phyloP scores from a whole-genome alignment of 2,888 invertebrate species.

The Hydriomena furcata region DNA sequence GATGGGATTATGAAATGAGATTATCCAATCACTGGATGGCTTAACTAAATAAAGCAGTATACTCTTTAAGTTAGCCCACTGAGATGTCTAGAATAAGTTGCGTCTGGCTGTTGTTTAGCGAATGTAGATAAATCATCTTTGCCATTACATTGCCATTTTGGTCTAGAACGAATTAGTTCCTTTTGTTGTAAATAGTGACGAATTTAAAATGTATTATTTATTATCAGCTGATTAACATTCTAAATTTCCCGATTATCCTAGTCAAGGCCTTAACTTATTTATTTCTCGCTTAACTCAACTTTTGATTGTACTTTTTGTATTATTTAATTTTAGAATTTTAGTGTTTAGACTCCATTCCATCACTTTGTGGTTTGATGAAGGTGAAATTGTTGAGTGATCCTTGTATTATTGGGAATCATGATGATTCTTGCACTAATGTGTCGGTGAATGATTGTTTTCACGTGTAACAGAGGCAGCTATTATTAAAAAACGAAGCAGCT shows the following conservation, averaged over 20 bases:
- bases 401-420: constrained; percentile 42
- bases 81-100: constrained; percentile 54
- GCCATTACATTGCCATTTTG: constrained; percentile 83
- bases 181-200: constrained; percentile 78
- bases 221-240: constrained; percentile 64
- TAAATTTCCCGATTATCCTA: constrained; percentile 79
- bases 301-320: constrained; percentile 65
- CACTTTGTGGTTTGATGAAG: constrained; percentile 47
- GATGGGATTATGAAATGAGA: background rate
- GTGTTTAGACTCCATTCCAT: constrained; percentile 69
- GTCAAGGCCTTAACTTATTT: constrained; percentile 80
- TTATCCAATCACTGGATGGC: constrained; percentile 1
- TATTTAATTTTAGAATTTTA: constrained; percentile 64
- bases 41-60: constrained; percentile 28
- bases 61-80: constrained; percentile 46
- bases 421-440: constrained; percentile 23
- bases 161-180: constrained; percentile 79
- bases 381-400: constrained; percentile 64
- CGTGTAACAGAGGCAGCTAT: constrained; percentile 52
- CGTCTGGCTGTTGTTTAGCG: constrained; percentile 66
- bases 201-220: constrained; percentile 77
- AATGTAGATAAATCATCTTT: constrained; percentile 69
- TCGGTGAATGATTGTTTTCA: constrained; percentile 39
- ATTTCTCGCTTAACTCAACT: constrained; percentile 63
- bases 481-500: constrained; percentile 18